These are phyloP conservation scores for Octonoba sinensis DNA, from an alignment of 2,888 invertebrate genomes.

Conservation along the genomic window DNA sequence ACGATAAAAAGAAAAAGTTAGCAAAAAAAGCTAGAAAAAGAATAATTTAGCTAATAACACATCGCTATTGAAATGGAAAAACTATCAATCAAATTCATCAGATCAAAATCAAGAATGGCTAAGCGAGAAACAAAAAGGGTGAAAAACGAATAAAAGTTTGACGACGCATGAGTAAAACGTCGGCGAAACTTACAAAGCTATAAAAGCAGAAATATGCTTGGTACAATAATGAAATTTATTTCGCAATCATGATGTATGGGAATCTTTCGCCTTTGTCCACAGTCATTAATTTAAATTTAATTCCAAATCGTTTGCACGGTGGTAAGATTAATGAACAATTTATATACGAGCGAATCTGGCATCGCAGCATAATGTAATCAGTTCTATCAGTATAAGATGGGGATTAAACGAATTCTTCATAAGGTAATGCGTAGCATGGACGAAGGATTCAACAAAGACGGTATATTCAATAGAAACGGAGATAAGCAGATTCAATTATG, in stretches of 20 bases:
- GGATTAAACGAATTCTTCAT: too few relatives aligned
- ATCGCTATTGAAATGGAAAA: constrained; percentile 27
- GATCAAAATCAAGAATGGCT: neutral
- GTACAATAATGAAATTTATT: constrained; percentile 17
- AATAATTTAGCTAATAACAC: constrained; percentile 20
- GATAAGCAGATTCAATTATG: too few relatives aligned
- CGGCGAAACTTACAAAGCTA: neutral
- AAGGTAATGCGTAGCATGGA: too few relatives aligned
- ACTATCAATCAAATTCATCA: constrained; percentile 24
- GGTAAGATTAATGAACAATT: neutral
- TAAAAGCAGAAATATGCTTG: too few relatives aligned
- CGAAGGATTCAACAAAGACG: too few relatives aligned
- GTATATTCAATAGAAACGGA: too few relatives aligned
- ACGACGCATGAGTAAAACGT: neutral
- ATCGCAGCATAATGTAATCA: too few relatives aligned
- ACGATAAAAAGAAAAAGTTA: too few relatives aligned
- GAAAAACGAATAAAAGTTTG: neutral
- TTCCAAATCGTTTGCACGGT: neutral
- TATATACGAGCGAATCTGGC: neutral
- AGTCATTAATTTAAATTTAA: constrained; percentile 44
- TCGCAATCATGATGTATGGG: constrained; percentile 2
- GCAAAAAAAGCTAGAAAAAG: neutral
- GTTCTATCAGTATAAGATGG: too few relatives aligned
- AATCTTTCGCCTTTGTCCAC: constrained; percentile 11
- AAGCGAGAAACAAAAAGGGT: neutral